Evolutionary conservation across 2,113 vertebrate species (phyloP), one percentile per base, ranked within the genome.

Genomic region (Aegithalos caudatus): DNA sequence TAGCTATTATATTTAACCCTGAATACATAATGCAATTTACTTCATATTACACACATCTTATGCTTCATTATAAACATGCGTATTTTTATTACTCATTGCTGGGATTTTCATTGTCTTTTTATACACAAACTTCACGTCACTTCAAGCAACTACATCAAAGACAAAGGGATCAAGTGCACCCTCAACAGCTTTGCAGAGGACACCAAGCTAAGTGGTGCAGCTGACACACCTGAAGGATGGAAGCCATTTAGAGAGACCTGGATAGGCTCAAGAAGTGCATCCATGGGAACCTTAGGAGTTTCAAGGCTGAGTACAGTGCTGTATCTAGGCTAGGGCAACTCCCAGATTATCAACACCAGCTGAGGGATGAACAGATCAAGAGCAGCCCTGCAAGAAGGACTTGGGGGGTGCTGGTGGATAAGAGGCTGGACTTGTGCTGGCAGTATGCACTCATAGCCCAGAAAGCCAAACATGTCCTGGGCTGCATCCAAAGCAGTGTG

Each of bases 401-500:
- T 15, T 50, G 12, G 2, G 18, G 14, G 4, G 6, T 57, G 44
- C 31, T 37, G 35, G 25, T 65, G 37, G 10, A 15, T 27, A 18
- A 37, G 44, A 65, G 15, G 27, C 33, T 66, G 50, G 20, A 51
- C 37, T 13, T 29, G 44, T 58, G 18, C 28, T 14, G 23, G 44
- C 44, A 44, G 9, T 10, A 33, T 14, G 33, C 7, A 23, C 37
- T 24, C 23, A 8, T 1, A 58, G 33, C 6, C 37, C 67, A 73
- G 37, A 66, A 51, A 66, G n/a, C 28, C 37, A 58, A 81, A 37
- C 0, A 0, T 29, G 5, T n/a, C 51, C 51, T n/a, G 51, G 37
- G 44, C 60, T 73, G 33, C 28, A 66, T 14, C 33, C 45, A 66
- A 38, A 51, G 27, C 28, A 57, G 19, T 0, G 0, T 15, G 22